These are phyloP conservation scores for Pocillopora damicornis DNA, from an alignment of 64 coral and sea anemone species.

Conservation along the genomic window DNA sequence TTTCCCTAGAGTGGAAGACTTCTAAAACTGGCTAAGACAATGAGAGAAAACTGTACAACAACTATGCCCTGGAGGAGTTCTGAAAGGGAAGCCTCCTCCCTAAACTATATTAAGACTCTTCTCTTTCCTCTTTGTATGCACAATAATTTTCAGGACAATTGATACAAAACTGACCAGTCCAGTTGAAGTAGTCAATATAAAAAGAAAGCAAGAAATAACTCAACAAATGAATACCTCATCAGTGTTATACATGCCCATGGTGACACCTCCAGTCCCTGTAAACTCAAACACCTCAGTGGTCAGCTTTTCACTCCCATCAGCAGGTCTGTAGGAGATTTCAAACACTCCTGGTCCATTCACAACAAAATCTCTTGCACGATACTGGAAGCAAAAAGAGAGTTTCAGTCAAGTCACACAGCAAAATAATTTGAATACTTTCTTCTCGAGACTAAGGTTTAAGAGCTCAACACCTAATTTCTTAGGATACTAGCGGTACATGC, in stretches of 20 bases:
- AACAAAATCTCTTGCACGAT: conserved; percentile 93
- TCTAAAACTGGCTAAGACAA: too few relatives aligned
- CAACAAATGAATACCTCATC: conserved; percentile 68
- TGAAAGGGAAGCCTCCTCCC: too few relatives aligned
- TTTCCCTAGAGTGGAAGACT: too few relatives aligned
- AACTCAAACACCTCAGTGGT: conserved; percentile 98
- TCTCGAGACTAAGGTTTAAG: too few relatives aligned
- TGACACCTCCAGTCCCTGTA: conserved; percentile 89
- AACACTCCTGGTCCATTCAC: conserved; percentile 95
- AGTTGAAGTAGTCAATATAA: neutral
- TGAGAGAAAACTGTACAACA: too few relatives aligned
- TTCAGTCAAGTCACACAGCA: neutral
- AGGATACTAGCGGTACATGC: too few relatives aligned
- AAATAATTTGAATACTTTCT: neutral
- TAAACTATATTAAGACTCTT: too few relatives aligned
- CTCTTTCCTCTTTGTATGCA: too few relatives aligned
- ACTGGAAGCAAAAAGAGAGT: conserved; percentile 29
- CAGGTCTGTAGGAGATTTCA: conserved; percentile 85
- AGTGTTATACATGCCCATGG: conserved; percentile 99
- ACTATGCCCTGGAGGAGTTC: too few relatives aligned
- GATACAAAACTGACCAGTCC: neutral
- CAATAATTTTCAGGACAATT: too few relatives aligned
- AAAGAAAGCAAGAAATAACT: neutral
- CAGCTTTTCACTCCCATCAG: conserved; percentile 73
- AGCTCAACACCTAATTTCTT: too few relatives aligned